Conservation (phyloP, 2,888 invertebrate species). For the Pristionchus mayeri region DNA sequence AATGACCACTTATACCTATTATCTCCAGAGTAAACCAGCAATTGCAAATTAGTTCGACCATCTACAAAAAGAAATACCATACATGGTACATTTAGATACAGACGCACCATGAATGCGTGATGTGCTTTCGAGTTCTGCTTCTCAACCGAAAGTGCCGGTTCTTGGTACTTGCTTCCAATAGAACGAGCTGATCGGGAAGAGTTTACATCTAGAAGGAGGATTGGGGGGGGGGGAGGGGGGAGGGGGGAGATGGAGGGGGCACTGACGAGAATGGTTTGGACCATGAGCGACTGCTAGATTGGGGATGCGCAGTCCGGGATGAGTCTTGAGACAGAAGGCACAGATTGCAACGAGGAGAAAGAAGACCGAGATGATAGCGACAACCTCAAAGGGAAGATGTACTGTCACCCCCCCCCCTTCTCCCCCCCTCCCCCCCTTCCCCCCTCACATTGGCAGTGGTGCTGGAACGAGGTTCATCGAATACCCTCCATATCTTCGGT, state of each 20-base stretch:
- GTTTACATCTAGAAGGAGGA: not conserved
- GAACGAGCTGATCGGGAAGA: constrained; percentile 2
- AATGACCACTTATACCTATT: too few species aligned
- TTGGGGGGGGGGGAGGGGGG: not conserved
- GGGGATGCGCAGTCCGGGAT: constrained; percentile 89
- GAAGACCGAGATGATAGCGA: constrained; percentile 92
- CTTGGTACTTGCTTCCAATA: constrained; percentile 56
- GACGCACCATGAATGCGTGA: constrained; percentile 70
- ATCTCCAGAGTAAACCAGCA: constrained; percentile 98
- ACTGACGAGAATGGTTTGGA: not conserved
- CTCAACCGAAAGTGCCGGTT: constrained; percentile 66
- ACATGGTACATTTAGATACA: not conserved
- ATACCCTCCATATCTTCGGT: constrained; percentile 98
- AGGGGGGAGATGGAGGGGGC: not conserved
- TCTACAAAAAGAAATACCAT: constrained; percentile 83
- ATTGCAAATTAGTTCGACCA: constrained; percentile 94
- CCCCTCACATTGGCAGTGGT: constrained; percentile 90
- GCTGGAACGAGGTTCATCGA: constrained; percentile 98
- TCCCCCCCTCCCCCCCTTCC: too few species aligned
- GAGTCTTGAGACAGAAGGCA: constrained; percentile 95
- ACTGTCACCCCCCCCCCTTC: too few species aligned
- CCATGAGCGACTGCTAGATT: constrained; percentile 51
- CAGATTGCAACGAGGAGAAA: constrained; percentile 96
- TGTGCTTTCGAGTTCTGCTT: constrained; percentile 73
- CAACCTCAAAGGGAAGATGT: constrained; percentile 83